Conservation (phyloP, 2,797 vertebrate genomes). For the Sebastes kiyomatsui region DNA sequence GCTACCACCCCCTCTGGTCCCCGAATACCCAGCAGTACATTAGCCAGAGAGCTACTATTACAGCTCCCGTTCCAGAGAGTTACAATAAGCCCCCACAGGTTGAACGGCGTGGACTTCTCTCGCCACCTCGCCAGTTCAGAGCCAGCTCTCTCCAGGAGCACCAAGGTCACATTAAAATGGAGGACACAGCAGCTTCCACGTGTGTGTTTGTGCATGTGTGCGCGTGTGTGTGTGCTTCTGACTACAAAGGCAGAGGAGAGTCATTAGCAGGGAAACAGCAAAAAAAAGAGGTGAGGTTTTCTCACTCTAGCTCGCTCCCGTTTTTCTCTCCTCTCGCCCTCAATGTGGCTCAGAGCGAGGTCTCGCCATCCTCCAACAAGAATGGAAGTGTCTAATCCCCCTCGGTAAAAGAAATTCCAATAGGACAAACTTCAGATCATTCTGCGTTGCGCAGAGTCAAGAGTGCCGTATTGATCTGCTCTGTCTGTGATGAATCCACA, state of each 20-base stretch:
- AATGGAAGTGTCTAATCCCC: constrained; percentile 74
- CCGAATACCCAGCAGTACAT: constrained; percentile 74
- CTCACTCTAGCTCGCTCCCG: neutral
- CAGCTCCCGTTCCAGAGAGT: constrained; percentile 49
- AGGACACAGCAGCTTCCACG: constrained; percentile 51
- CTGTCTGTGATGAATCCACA: constrained; percentile 81
- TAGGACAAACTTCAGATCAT: constrained; percentile 80
- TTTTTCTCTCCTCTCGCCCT: constrained; percentile 24
- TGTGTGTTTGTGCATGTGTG: neutral
- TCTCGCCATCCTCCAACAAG: constrained; percentile 55
- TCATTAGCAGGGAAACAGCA: constrained; percentile 47
- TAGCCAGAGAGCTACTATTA: constrained; percentile 73
- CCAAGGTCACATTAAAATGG: constrained; percentile 74
- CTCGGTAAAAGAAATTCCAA: constrained; percentile 72
- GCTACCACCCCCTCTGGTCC: constrained; percentile 51
- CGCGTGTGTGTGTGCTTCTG: neutral
- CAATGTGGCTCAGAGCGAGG: constrained; percentile 42
- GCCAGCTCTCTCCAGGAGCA: constrained; percentile 63
- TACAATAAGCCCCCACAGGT: constrained; percentile 67
- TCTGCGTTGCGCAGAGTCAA: constrained; percentile 66
- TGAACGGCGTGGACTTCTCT: constrained; percentile 61
- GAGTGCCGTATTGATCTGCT: constrained; percentile 78
- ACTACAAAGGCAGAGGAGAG: constrained; percentile 52
- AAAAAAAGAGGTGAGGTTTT: constrained; percentile 35
- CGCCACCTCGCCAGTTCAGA: constrained; percentile 53